Percentiles rank a stretch among this genome's conserved stretches.
Conservation (phyloP, 2,888 invertebrate genomes). For the Acanthacorydalis orientalis region DNA sequence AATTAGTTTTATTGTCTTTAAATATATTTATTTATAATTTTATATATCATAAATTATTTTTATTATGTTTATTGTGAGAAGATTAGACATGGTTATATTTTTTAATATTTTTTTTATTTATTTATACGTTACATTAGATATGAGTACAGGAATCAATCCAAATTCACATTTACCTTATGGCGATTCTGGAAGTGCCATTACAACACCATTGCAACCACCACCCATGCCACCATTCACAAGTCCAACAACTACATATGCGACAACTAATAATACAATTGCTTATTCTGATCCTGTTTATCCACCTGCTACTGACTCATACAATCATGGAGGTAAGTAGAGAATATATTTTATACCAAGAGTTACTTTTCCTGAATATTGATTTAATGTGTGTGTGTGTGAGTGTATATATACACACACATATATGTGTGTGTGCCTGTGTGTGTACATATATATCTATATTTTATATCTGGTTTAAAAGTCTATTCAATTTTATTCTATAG, state of each 20-base stretch:
- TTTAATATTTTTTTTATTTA: too few relatives aligned
- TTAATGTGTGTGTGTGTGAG: neutral
- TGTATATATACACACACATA: too few relatives aligned
- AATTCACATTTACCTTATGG: neutral
- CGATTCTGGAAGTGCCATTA: neutral
- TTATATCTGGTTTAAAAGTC: too few relatives aligned
- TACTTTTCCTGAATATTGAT: too few relatives aligned
- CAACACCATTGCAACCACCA: conserved; percentile 38
- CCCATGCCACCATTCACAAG: conserved; percentile 27
- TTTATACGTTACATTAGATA: neutral
- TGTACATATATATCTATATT: neutral
- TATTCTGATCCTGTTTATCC: conserved; percentile 11
- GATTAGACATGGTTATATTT: too few relatives aligned
- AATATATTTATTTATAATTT: too few relatives aligned
- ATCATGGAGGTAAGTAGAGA: neutral
- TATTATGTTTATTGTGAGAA: too few relatives aligned
- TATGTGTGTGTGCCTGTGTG: too few relatives aligned
- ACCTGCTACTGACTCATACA: conserved; percentile 7
- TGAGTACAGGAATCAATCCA: neutral
- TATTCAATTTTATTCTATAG: too few relatives aligned
- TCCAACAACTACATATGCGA: neutral
- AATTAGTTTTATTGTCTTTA: too few relatives aligned
- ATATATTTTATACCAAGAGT: neutral
- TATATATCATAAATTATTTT: too few relatives aligned
- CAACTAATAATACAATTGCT: conserved; percentile 5